Evolutionary conservation across 2,113 vertebrate genomes (phyloP), one percentile per base, ranked within the genome.

Genomic region (Ophthalmolycus amberensis): DNA sequence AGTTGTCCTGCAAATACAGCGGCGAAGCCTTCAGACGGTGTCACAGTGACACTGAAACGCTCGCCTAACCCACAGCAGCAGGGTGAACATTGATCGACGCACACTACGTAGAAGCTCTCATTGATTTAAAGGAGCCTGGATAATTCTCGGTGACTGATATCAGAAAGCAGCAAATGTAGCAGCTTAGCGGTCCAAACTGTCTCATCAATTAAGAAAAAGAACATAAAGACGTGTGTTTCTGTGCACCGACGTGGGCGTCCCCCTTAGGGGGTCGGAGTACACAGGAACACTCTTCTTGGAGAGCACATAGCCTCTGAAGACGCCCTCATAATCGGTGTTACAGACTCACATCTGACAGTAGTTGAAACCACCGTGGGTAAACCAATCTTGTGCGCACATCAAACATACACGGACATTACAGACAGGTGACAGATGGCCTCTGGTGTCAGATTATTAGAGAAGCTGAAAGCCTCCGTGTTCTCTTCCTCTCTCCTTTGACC

Each of bases 371-470:
- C 29, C 48, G 74, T 83, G 3, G 9, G 27, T 48, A 40, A 58
- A 72, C n/a, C 54, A 12, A 2, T 52, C 20, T 29, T 46, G 12
- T 46, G 29, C 37, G 6, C n/a, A 15, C 34, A 56, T 34, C 11
- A 65, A 50, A 65, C 14, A 44, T 4, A n/a, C 40, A 6, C 34
- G 34, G 34, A 34, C 34, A 37, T 78, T 65, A 42, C 60, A 44
- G 34, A 38, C 32, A 18, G 64, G 63, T 79, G 74, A 37, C 79
- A 66, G 60, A 76, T 79, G 84, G 66, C 56, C 52, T 81, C 67
- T 75, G 40, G 77, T 66, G 54, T 85, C 70, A 77, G 18, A 78
- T 78, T 56, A n/a, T 9, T 58, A 11, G 44, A 37, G 20, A 54
- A 60, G 44, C 58, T 32, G 40, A 64, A 60, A 9, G 56, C 27